Evolutionary conservation across 1,140 invertebrate species (phyloP).

Genomic region (Paralvinella palmiformis): DNA sequence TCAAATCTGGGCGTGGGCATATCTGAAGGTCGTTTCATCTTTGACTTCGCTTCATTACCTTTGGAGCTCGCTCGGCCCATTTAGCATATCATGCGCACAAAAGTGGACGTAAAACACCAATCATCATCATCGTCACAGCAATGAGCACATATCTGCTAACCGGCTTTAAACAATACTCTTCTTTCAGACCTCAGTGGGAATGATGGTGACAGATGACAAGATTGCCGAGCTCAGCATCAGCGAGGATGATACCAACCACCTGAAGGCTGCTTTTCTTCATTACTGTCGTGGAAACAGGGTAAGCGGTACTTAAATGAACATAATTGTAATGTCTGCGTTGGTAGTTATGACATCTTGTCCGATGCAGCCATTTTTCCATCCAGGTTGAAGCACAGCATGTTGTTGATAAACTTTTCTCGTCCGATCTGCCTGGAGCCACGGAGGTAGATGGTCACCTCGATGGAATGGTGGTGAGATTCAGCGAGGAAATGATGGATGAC

Average conservation of each 20-base stretch:
- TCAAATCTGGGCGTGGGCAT: too few relatives aligned
- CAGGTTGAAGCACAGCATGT: conserved; percentile 61
- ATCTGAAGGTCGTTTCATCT: too few relatives aligned
- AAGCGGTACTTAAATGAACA: conserved; percentile 13
- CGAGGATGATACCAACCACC: conserved; percentile 60
- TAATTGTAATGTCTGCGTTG: background rate
- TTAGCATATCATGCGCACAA: too few relatives aligned
- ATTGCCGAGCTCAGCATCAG: conserved; percentile 64
- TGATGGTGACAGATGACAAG: background rate
- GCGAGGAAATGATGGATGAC: conserved; percentile 77
- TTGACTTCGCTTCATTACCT: too few relatives aligned
- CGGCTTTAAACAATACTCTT: too few relatives aligned
- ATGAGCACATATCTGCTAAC: too few relatives aligned
- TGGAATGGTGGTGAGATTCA: conserved; percentile 64
- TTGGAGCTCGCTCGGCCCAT: too few relatives aligned
- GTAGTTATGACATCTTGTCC: background rate
- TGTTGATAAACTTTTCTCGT: conserved; percentile 63
- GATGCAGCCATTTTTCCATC: conserved; percentile 22
- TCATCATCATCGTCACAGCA: too few relatives aligned
- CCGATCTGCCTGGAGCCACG: conserved; percentile 40
- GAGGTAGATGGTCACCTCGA: conserved; percentile 61
- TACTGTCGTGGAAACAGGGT: conserved; percentile 56
- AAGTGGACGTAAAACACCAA: too few relatives aligned
- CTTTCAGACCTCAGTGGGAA: too few relatives aligned
- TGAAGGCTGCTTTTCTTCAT: conserved; percentile 74